Evolutionary conservation across 2,888 invertebrate species (phyloP).

Genomic region (Syrista parreyssii): DNA sequence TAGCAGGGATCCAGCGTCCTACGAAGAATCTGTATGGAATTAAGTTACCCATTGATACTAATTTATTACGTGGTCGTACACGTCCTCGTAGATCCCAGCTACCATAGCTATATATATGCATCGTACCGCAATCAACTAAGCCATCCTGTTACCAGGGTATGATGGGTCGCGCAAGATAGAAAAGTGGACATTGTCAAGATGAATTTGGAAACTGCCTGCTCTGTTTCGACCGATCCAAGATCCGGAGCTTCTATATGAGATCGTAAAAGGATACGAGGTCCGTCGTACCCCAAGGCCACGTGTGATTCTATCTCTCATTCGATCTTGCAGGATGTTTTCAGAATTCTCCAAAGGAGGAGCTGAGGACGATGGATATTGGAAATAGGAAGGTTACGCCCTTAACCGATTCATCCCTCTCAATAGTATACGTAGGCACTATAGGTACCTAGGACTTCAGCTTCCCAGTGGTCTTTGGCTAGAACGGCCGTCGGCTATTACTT

Average conservation of each 20-base stretch:
- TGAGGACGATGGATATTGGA: neutral
- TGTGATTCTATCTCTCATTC: neutral
- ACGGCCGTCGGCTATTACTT: neutral
- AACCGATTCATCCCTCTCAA: neutral
- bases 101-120: neutral
- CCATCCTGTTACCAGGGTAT: neutral
- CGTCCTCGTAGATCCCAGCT: neutral
- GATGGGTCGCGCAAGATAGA: neutral
- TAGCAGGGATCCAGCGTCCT: neutral
- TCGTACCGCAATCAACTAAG: neutral
- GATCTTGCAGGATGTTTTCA: neutral
- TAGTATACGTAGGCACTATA: neutral
- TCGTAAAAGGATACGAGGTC: neutral
- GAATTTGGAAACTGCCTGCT: neutral
- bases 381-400: neutral
- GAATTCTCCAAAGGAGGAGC: neutral
- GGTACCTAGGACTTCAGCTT: neutral
- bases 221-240: neutral
- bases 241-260: neutral
- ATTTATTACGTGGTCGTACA: neutral
- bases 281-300: neutral
- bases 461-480: neutral
- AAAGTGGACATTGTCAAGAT: neutral
- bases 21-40: neutral
- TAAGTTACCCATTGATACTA: neutral